Evolutionary conservation across 2,113 vertebrate species (phyloP), one percentile per base, ranked within the genome.

Genomic region (Lethenteron camtschaticum): DNA sequence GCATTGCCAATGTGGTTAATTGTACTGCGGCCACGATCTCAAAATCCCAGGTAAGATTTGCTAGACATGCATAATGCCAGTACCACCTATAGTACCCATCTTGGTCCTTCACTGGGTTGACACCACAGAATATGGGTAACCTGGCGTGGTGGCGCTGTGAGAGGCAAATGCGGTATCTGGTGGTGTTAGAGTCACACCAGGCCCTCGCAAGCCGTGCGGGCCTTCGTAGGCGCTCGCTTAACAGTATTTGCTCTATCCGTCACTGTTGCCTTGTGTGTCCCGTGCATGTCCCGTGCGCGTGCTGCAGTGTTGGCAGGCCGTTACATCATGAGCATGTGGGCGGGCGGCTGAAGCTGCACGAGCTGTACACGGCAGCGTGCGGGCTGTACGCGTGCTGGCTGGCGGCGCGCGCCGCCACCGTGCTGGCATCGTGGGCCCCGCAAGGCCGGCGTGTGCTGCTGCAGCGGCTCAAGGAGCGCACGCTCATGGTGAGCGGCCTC

Each of bases 271-370:
- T 41, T 41, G 24, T 41, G 24, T 41, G 24, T 41, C 24, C 24
- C 24, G 3, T 41, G 24, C 3, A 2, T 56, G 59, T 9, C 66
- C 12, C 8, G 12, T 60, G 20, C 70, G 69, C 68, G 57, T 12
- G 77, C 79, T 80, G 72, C 77, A 99, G 94, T 99, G 57, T 96
- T 91, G 68, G 86, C 88, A 56, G 94, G 94, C 10, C 90, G 94
- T 68, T 99, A 89, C 88, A 74, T 99, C 70, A 99, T 99, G 94
- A 96, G 91, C 1, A 96, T 99, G 80, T 99, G 94, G 94, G 96
- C 89, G 9, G 94, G 92, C 71, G 87, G 74, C 87, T 90, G 71
- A 99, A 96, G 82, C 95, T 99, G 77, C 94, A 99, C 1, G 94
- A 99, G 69, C 80, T 99, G 68, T 99, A 99, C 81, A 99, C 94